Conservation (phyloP, 2,113 vertebrate species). For the Oncorhynchus clarkii region DNA sequence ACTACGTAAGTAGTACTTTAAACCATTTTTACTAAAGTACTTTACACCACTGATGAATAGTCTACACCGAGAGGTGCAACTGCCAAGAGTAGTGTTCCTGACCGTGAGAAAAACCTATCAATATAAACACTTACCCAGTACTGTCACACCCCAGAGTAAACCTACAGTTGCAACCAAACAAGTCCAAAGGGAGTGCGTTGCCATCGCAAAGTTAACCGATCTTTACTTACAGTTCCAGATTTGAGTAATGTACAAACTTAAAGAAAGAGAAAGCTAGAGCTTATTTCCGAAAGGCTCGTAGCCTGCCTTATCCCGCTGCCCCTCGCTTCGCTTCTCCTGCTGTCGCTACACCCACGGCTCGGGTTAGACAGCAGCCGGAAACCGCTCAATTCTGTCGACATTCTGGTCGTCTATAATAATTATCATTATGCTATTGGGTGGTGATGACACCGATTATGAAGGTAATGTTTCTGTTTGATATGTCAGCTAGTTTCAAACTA, state of each 20-base stretch:
- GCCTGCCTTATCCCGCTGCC: constrained; percentile 31
- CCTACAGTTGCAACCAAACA: constrained; percentile 33
- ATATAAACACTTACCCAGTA: constrained; percentile 58
- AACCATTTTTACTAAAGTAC: too few relatives aligned
- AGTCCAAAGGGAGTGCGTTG: constrained; percentile 43
- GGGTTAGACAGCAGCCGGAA: constrained; percentile 71
- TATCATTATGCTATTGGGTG: constrained; percentile 36
- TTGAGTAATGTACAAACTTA: constrained; percentile 28
- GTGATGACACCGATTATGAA: constrained; percentile 19
- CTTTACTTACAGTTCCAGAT: constrained; percentile 3
- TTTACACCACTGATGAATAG: too few relatives aligned
- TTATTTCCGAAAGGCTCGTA: constrained; percentile 55
- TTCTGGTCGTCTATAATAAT: constrained; percentile 57
- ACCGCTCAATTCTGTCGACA: constrained; percentile 61
- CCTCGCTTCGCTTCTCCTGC: constrained; percentile 50
- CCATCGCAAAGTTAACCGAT: constrained; percentile 50
- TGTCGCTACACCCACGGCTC: constrained; percentile 64
- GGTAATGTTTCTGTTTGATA: background rate
- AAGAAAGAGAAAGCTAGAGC: constrained; percentile 54
- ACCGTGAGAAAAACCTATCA: background rate
- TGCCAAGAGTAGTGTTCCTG: background rate
- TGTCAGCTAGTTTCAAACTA: background rate
- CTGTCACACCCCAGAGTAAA: constrained; percentile 34
- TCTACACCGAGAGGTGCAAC: too few relatives aligned
- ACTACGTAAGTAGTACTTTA: too few relatives aligned